Percentiles rank a stretch among this genome's conserved stretches.
These are phyloP conservation scores for Sparidentex hasta DNA, from an alignment of 2,797 vertebrate species.

Conservation along the genomic window DNA sequence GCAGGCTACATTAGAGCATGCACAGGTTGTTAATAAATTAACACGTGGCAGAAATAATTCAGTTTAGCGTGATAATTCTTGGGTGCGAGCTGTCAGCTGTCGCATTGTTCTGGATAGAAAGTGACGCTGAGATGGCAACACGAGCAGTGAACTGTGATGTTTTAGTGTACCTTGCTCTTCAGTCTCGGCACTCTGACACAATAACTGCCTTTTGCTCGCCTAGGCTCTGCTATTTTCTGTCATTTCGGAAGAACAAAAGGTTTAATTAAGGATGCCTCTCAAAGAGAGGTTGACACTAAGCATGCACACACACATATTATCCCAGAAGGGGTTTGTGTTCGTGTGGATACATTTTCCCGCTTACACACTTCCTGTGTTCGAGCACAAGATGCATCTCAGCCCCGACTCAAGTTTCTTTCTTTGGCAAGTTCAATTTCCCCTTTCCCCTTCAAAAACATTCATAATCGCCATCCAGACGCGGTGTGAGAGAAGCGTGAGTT, in stretches of 20 bases:
- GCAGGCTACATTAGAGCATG: conserved; percentile 88
- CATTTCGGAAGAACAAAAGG: conserved; percentile 81
- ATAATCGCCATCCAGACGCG: conserved; percentile 41
- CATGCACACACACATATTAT: conserved; percentile 54
- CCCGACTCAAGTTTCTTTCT: conserved; percentile 21
- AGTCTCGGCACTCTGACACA: conserved; percentile 77
- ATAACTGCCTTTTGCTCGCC: conserved; percentile 81
- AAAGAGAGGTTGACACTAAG: conserved; percentile 63
- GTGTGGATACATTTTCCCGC: conserved; percentile 37
- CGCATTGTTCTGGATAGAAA: conserved; percentile 88
- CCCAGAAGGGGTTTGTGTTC: conserved; percentile 52
- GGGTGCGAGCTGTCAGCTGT: conserved; percentile 93
- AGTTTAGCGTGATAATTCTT: conserved; percentile 94
- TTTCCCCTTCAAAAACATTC: conserved; percentile 45
- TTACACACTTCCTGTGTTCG: conserved; percentile 40
- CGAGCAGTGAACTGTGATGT: conserved; percentile 88
- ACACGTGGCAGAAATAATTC: conserved; percentile 97
- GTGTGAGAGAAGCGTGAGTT: conserved; percentile 26
- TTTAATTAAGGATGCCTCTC: conserved; percentile 84
- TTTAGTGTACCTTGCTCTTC: conserved; percentile 83
- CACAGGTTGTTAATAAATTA: conserved; percentile 93
- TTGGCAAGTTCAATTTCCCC: conserved; percentile 22
- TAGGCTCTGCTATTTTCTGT: conserved; percentile 60
- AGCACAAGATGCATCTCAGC: conserved; percentile 29
- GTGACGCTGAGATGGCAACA: conserved; percentile 89